Percentiles rank a stretch among this genome's conserved stretches.
Conservation (phyloP, 2,888 invertebrate genomes). For the Hirudinaria manillensis region DNA sequence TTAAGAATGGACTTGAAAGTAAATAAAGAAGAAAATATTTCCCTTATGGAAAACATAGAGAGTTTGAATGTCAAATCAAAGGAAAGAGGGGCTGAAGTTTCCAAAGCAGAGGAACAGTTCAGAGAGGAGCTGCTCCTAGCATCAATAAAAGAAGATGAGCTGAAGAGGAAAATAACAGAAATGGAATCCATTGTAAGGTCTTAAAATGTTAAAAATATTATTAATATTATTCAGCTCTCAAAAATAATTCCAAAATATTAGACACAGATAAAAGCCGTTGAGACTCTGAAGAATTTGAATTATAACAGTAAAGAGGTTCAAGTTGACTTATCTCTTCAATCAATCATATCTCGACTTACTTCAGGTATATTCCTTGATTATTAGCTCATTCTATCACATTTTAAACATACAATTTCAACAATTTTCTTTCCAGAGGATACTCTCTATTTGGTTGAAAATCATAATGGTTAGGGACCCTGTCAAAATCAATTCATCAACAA, state of each 20-base stretch:
- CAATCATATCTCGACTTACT: not conserved
- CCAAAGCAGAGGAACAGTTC: not conserved
- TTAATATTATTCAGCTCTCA: not conserved
- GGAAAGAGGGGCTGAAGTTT: not conserved
- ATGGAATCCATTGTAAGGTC: not conserved
- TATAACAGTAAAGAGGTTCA: not conserved
- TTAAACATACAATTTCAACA: not conserved
- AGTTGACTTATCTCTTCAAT: not conserved
- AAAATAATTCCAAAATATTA: not conserved
- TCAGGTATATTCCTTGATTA: not conserved
- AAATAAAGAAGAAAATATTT: not conserved
- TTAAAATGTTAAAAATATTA: not conserved
- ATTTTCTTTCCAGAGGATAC: conserved; percentile 8
- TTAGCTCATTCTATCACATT: not conserved
- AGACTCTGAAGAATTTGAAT: conserved; percentile 2
- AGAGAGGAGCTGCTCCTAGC: not conserved
- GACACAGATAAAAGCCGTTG: not conserved
- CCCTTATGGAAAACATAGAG: not conserved
- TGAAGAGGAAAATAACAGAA: not conserved
- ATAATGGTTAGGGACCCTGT: not conserved
- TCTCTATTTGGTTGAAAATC: not conserved
- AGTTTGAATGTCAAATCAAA: not conserved
- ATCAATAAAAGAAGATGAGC: conserved; percentile 7
- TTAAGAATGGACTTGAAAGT: conserved; percentile 1
- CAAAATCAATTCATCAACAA: not conserved